Conservation (phyloP, 2,113 vertebrate species). For the Colinus virginianus region DNA sequence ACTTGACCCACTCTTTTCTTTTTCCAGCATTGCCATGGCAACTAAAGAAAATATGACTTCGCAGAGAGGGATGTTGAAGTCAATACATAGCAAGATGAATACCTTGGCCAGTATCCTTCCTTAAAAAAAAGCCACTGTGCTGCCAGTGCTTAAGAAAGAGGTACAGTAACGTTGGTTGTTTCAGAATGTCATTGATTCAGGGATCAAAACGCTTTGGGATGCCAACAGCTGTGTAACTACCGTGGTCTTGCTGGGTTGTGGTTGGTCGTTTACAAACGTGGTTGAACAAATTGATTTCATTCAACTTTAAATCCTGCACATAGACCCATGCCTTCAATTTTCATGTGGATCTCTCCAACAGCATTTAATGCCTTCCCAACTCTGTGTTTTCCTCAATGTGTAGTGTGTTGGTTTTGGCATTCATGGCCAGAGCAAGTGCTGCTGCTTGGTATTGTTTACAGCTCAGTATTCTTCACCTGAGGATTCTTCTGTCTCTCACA, state of each 20-base stretch:
- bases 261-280: background rate
- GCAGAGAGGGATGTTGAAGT: conserved; percentile 93
- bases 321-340: background rate
- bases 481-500: background rate
- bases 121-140: background rate
- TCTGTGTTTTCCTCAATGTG: rapidly evolving
- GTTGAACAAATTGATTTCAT: background rate
- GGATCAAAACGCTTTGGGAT: background rate
- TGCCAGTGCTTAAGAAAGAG: background rate
- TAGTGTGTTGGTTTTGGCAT: background rate
- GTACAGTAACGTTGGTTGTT: background rate
- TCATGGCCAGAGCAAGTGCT: background rate
- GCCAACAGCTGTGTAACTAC: background rate
- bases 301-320: background rate
- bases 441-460: background rate
- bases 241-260: background rate
- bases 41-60: conserved; percentile 99
- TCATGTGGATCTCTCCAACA: background rate
- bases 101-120: conserved; percentile 99
- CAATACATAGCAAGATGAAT: conserved; percentile 97
- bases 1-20: conserved; percentile 30
- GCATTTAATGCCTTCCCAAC: background rate
- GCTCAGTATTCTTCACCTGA: background rate
- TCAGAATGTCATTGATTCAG: background rate
- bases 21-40: conserved; percentile 95